These are phyloP conservation scores for Cheilosia vulpina DNA, from an alignment of 2,888 invertebrate genomes.

Conservation along the genomic window DNA sequence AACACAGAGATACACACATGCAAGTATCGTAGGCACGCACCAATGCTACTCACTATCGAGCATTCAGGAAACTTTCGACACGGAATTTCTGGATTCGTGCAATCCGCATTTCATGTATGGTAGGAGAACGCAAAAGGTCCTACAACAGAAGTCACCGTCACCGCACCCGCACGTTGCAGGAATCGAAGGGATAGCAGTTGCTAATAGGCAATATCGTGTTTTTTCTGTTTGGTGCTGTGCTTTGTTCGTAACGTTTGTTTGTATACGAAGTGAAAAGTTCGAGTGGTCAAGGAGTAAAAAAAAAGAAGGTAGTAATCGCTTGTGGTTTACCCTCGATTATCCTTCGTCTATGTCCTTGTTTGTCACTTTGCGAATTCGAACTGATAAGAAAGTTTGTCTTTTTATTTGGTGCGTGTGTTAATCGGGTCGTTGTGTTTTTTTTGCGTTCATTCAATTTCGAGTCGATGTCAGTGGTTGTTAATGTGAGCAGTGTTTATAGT, in stretches of 20 bases:
- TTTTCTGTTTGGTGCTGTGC: conserved; percentile 3
- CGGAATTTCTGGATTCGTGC: conserved; percentile 73
- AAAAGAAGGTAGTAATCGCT: conserved; percentile 50
- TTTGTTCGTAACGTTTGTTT: conserved; percentile 60
- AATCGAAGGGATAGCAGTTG: conserved; percentile 55
- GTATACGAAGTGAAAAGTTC: conserved; percentile 69
- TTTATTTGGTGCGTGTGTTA: conserved; percentile 20
- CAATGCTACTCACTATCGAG: conserved; percentile 67
- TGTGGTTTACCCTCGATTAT: conserved; percentile 60
- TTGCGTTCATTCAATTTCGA: neutral
- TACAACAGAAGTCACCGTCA: conserved; percentile 72
- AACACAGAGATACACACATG: conserved; percentile 54
- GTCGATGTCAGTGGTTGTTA: conserved; percentile 22
- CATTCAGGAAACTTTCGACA: conserved; percentile 75
- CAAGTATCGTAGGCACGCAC: conserved; percentile 71
- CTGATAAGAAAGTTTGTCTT: conserved; percentile 66
- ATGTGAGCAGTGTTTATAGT: conserved; percentile 47
- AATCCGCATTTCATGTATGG: conserved; percentile 75
- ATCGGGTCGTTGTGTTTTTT: conserved; percentile 6
- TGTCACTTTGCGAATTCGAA: conserved; percentile 52
- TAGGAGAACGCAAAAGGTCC: conserved; percentile 75
- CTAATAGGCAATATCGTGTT: conserved; percentile 58
- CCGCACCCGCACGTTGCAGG: conserved; percentile 68
- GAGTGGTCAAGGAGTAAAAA: conserved; percentile 49
- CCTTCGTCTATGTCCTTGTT: conserved; percentile 50